These are phyloP conservation scores for Catalaphyllia jardinei DNA, from an alignment of 64 coral and sea anemone species.

Conservation along the genomic window DNA sequence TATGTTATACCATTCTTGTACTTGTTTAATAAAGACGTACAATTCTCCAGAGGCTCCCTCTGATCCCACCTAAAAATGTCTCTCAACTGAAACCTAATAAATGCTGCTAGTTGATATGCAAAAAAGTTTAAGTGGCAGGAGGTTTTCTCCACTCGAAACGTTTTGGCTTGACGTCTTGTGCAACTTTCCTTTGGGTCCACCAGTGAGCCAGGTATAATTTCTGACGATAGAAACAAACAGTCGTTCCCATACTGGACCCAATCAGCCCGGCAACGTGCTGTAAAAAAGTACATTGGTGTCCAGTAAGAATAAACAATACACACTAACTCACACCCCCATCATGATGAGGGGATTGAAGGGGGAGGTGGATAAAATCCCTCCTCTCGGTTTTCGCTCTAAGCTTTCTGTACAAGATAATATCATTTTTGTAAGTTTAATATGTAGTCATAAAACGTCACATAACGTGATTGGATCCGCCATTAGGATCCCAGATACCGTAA, in stretches of 20 bases:
- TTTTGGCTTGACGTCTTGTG: not conserved
- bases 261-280: not conserved
- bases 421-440: too few species aligned
- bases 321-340: too few species aligned
- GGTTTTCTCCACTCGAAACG: not conserved
- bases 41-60: not conserved
- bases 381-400: too few species aligned
- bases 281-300: too few species aligned
- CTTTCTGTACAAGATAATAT: too few species aligned
- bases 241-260: not conserved
- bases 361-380: too few species aligned
- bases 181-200: not conserved
- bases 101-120: too few species aligned
- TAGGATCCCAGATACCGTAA: too few species aligned
- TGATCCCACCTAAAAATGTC: not conserved
- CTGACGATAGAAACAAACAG: not conserved
- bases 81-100: not conserved
- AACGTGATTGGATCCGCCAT: too few species aligned
- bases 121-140: not conserved
- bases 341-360: too few species aligned
- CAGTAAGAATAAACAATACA: too few species aligned
- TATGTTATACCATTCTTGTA: not conserved
- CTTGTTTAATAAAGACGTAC: not conserved
- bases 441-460: too few species aligned
- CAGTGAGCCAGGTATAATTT: not conserved